Percentiles rank a stretch among this genome's conserved stretches.
Conservation (phyloP, 2,888 invertebrate genomes). For the Cantharis rustica region DNA sequence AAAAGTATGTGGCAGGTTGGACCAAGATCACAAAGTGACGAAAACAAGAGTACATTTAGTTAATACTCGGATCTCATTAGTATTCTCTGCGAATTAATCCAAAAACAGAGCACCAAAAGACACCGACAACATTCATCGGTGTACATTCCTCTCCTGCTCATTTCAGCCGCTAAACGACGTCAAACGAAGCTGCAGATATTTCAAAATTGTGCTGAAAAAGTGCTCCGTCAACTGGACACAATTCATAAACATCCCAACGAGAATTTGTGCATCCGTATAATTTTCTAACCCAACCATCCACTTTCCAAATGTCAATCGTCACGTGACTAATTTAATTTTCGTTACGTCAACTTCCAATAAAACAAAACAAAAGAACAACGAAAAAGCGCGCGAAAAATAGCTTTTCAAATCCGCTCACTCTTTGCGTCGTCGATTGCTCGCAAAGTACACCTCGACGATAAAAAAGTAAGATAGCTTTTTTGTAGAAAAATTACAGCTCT, state of each 20-base stretch:
- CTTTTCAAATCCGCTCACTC: no score
- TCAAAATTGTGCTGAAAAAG: conserved; percentile 55
- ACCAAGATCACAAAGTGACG: conserved; percentile 45
- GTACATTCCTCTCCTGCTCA: conserved; percentile 51
- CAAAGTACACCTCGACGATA: no score
- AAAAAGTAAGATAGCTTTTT: no score
- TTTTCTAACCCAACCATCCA: not conserved
- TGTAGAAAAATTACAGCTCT: no score
- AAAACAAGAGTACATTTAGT: conserved; percentile 54
- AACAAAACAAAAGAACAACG: no score
- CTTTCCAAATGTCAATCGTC: no score
- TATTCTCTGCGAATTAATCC: conserved; percentile 56
- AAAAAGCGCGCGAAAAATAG: no score
- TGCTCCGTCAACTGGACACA: conserved; percentile 48
- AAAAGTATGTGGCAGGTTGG: conserved; percentile 21
- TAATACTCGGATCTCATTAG: conserved; percentile 55
- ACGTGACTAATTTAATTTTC: no score
- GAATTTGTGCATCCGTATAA: conserved; percentile 25
- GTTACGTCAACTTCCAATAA: no score
- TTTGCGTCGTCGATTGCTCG: no score
- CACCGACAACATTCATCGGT: conserved; percentile 51
- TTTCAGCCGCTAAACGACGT: conserved; percentile 55
- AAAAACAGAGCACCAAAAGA: conserved; percentile 55
- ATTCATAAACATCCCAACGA: conserved; percentile 52
- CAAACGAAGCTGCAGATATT: conserved; percentile 54